Evolutionary conservation across 2,888 invertebrate species (phyloP).

Genomic region (Acrocyrtus sp.): DNA sequence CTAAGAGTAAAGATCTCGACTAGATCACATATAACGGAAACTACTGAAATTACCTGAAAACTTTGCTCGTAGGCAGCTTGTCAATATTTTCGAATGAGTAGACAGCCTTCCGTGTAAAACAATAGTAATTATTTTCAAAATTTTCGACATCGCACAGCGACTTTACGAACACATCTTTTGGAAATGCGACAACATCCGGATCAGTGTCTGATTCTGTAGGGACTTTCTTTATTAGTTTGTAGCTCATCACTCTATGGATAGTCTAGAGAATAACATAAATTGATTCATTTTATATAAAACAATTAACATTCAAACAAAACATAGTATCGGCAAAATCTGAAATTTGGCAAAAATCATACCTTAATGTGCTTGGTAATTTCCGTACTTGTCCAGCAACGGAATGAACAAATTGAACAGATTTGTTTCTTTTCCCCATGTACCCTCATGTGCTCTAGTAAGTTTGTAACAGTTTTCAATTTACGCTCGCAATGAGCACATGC

Average conservation of each 20-base stretch:
- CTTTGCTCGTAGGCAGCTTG: constrained; percentile 74
- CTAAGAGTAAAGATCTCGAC: not conserved
- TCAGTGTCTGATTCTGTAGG: constrained; percentile 55
- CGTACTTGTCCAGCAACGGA: constrained; percentile 62
- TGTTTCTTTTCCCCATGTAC: constrained; percentile 72
- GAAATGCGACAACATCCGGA: constrained; percentile 57
- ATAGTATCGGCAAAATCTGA: not conserved
- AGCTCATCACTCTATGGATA: constrained; percentile 63
- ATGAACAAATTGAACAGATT: constrained; percentile 72
- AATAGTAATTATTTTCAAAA: constrained; percentile 50
- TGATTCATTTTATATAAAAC: too few species aligned
- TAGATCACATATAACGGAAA: constrained; percentile 1
- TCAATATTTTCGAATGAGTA: constrained; percentile 74
- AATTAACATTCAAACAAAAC: not conserved
- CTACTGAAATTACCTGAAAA: constrained; percentile 70
- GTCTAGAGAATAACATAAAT: constrained; percentile 42
- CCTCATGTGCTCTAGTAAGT: constrained; percentile 72
- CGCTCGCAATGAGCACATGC: constrained; percentile 71
- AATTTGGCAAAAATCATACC: constrained; percentile 44
- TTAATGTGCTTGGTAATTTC: constrained; percentile 61
- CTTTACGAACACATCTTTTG: constrained; percentile 61
- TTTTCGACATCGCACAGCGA: not conserved
- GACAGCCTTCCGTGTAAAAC: constrained; percentile 25
- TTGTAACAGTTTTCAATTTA: constrained; percentile 66
- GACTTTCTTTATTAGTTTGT: constrained; percentile 60